phyloP scores from a whole-genome alignment of 2,113 vertebrate genomes.

The Tricholaema leucomelas region DNA sequence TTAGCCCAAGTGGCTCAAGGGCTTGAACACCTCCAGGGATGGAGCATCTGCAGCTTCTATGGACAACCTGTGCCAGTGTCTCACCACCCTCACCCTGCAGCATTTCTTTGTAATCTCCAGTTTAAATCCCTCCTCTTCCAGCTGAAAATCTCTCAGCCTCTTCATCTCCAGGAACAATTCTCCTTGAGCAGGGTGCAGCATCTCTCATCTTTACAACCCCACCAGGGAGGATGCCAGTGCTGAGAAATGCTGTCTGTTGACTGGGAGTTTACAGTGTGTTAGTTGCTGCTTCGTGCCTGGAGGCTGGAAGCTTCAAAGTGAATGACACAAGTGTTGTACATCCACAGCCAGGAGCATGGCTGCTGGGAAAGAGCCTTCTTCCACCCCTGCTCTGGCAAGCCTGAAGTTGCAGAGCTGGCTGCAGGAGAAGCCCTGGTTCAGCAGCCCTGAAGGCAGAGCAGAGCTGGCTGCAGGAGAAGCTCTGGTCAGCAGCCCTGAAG shows the following conservation, averaged over 20 bases:
- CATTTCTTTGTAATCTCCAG: no score
- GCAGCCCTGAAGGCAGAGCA: neutral
- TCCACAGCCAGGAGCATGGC: neutral
- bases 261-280: neutral
- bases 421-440: neutral
- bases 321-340: neutral
- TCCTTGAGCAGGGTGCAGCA: neutral
- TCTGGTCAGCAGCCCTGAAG: no score
- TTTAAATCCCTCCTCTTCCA: no score
- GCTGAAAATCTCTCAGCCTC: neutral
- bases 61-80: no score
- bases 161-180: neutral
- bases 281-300: neutral
- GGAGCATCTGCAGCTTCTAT: no score
- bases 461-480: no score
- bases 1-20: no score
- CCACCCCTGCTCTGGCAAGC: neutral
- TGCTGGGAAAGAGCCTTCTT: slow-evolving; percentile 10
- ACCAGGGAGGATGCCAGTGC: neutral
- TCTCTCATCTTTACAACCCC: neutral
- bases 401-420: neutral
- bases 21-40: no score
- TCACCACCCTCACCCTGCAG: no score
- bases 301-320: slow-evolving; percentile 49
- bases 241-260: neutral